Evolutionary conservation across 2,888 invertebrate genomes (phyloP).

Genomic region (Hartigia nigra): DNA sequence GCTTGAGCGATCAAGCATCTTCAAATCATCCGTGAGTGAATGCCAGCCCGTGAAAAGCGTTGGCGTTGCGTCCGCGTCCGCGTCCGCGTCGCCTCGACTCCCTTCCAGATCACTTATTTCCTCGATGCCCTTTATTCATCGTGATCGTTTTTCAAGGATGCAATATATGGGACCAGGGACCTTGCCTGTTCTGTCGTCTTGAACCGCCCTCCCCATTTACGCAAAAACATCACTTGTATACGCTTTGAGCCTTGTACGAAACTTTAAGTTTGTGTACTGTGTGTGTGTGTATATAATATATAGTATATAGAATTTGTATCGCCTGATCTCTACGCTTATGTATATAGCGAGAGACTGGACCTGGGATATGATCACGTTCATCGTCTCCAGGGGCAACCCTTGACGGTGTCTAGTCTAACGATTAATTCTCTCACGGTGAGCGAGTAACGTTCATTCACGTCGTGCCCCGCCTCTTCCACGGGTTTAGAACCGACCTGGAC

Average conservation of each 20-base stretch:
- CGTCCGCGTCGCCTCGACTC: background rate
- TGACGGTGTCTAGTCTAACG: background rate
- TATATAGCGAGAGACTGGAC: background rate
- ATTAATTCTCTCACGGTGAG: background rate
- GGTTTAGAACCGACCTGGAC: background rate
- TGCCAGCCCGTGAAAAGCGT: constrained; percentile 24
- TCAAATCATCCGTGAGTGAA: constrained; percentile 52
- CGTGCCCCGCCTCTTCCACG: background rate
- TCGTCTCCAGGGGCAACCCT: background rate
- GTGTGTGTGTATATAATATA: background rate
- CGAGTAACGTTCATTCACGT: background rate
- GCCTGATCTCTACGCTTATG: background rate
- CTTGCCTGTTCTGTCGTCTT: background rate
- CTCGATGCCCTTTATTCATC: background rate
- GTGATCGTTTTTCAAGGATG: background rate
- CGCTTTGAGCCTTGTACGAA: background rate
- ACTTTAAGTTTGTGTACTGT: background rate
- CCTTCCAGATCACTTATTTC: background rate
- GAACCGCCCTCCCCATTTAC: background rate
- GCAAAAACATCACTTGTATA: background rate
- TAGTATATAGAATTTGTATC: background rate
- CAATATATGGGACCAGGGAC: background rate
- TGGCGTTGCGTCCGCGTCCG: background rate
- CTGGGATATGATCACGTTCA: background rate
- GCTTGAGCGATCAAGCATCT: constrained; percentile 56